Conservation (phyloP, 2,113 vertebrate species). For the Mandrillus leucophaeus region DNA sequence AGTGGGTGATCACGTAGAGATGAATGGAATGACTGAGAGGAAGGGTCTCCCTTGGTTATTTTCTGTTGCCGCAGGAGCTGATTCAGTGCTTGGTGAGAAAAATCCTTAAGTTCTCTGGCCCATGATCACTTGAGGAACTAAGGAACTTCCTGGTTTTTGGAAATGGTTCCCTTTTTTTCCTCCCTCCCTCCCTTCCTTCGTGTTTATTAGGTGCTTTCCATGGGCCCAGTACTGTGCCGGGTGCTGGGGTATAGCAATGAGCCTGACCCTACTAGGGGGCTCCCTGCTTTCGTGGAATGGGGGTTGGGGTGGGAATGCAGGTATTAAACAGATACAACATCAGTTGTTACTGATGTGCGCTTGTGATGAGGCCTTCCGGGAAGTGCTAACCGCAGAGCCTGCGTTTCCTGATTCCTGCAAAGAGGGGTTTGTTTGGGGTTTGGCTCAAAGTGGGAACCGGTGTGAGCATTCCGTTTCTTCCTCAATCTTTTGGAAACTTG, state of each 20-base stretch:
- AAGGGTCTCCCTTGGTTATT: too few relatives aligned
- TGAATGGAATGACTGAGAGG: background rate
- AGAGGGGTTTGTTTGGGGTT: background rate
- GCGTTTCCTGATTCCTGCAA: background rate
- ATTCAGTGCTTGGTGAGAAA: background rate
- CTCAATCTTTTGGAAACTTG: accelerated
- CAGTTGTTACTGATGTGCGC: accelerated
- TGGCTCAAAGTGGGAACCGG: too few relatives aligned
- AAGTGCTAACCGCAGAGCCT: background rate
- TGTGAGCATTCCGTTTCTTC: accelerated
- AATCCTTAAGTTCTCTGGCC: background rate
- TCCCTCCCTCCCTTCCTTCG: background rate
- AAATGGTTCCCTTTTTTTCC: background rate
- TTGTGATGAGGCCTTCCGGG: background rate
- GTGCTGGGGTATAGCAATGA: background rate
- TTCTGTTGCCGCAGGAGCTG: background rate
- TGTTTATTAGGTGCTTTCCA: background rate
- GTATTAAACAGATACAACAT: accelerated
- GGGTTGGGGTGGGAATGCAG: accelerated
- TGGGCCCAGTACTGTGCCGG: background rate
- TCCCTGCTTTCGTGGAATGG: background rate
- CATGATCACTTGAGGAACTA: background rate
- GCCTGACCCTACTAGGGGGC: background rate
- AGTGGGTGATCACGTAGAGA: accelerated
- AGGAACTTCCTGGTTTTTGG: background rate